Conservation (phyloP, 1,140 invertebrate genomes). For the Diorhabda elongata region DNA sequence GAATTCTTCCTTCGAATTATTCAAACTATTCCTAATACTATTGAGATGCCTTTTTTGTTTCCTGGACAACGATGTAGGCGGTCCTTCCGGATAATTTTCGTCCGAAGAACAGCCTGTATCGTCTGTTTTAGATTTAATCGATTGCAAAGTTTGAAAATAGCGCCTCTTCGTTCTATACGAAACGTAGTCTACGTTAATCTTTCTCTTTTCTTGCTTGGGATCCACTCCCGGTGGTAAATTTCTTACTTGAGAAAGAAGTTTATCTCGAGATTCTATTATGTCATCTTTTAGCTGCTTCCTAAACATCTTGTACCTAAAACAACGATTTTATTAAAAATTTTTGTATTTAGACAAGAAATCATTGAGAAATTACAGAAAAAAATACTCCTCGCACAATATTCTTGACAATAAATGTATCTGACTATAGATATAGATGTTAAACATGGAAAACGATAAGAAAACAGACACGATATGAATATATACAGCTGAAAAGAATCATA, state of each 20-base stretch:
- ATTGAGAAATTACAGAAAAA: too few relatives aligned
- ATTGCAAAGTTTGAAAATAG: slow-evolving; percentile 53
- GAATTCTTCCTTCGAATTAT: slow-evolving; percentile 50
- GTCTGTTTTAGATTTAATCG: slow-evolving; percentile 54
- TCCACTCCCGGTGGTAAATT: slow-evolving; percentile 53
- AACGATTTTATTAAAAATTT: slow-evolving; percentile 33
- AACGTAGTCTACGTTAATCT: slow-evolving; percentile 36
- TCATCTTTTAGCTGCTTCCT: slow-evolving; percentile 55
- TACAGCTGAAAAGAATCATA: too few relatives aligned
- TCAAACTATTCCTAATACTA: slow-evolving; percentile 45
- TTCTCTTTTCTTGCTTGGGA: slow-evolving; percentile 48
- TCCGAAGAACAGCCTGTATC: slow-evolving; percentile 64
- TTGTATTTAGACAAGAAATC: too few relatives aligned
- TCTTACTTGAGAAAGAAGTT: slow-evolving; percentile 57
- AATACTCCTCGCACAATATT: too few relatives aligned
- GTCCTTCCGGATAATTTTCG: slow-evolving; percentile 67
- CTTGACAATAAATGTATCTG: too few relatives aligned
- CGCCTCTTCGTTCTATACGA: slow-evolving; percentile 50
- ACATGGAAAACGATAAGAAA: too few relatives aligned
- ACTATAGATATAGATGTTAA: too few relatives aligned
- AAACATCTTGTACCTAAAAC: slow-evolving; percentile 45
- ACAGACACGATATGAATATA: too few relatives aligned
- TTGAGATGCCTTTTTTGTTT: slow-evolving; percentile 51
- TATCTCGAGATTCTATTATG: slow-evolving; percentile 64
- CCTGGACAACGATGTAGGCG: slow-evolving; percentile 49